A percentile compares a stretch with the other conserved stretches of the same genome.
These are phyloP conservation scores for Ceratosolen solmsi DNA, from an alignment of 1,140 invertebrate genomes.

Conservation along the genomic window DNA sequence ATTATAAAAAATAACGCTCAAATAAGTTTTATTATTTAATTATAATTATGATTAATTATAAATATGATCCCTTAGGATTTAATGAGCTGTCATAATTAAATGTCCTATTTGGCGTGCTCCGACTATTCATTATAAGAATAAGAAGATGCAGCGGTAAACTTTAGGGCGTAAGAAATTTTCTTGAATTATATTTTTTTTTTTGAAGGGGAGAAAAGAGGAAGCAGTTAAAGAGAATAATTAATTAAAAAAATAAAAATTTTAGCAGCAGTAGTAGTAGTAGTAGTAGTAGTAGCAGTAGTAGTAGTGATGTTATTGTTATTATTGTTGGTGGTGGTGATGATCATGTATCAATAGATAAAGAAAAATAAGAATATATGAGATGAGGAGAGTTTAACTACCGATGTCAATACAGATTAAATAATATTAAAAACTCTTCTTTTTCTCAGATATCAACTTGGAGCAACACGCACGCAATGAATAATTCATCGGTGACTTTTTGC, in stretches of 20 bases:
- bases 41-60: neutral
- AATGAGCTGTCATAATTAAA: neutral
- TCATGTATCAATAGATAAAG: too few relatives aligned
- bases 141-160: neutral
- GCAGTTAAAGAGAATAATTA: too few relatives aligned
- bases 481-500: constrained; percentile 47
- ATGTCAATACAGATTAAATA: constrained; percentile 34
- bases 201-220: neutral
- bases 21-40: constrained; percentile 7
- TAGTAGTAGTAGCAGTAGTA: too few relatives aligned
- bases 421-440: constrained; percentile 18
- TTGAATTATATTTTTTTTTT: neutral
- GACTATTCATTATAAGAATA: constrained; percentile 4
- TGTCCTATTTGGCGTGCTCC: neutral
- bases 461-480: constrained; percentile 34
- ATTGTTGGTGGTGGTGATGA: too few relatives aligned
- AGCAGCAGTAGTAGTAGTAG: too few relatives aligned
- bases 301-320: too few relatives aligned
- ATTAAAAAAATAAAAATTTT: too few relatives aligned
- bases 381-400: neutral
- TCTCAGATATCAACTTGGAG: neutral
- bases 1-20: neutral
- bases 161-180: neutral
- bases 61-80: neutral
- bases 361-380: neutral